Conservation (phyloP, 2,888 invertebrate species). For the Corythucha ciliata region DNA sequence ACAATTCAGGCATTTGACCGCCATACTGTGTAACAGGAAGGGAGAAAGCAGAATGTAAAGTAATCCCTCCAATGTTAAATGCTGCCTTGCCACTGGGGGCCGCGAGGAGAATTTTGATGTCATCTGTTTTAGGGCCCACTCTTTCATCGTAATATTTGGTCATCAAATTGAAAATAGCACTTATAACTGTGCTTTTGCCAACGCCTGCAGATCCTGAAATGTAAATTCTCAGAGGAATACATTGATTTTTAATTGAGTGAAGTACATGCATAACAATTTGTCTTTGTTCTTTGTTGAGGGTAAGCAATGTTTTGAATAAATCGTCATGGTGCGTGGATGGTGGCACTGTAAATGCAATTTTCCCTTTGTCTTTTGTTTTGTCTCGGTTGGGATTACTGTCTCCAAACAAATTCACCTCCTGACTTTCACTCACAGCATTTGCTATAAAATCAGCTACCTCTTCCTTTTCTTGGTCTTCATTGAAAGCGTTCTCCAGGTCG, state of each 20-base stretch:
- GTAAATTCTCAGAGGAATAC: too few relatives aligned
- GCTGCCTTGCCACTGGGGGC: slow-evolving; percentile 23
- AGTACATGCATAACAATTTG: too few relatives aligned
- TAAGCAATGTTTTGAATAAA: too few relatives aligned
- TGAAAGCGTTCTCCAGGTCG: neutral
- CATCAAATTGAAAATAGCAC: neutral
- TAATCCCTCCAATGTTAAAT: slow-evolving; percentile 20
- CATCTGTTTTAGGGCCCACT: slow-evolving; percentile 1
- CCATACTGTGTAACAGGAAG: slow-evolving; percentile 9
- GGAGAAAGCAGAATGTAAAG: slow-evolving; percentile 6
- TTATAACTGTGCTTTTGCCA: slow-evolving; percentile 1
- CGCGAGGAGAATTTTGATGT: slow-evolving; percentile 15
- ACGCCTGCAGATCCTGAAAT: neutral
- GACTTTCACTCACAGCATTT: too few relatives aligned
- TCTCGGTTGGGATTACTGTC: too few relatives aligned
- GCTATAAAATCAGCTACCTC: too few relatives aligned
- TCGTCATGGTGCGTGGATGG: too few relatives aligned
- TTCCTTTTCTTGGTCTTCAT: neutral
- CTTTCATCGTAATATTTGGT: neutral
- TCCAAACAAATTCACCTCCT: too few relatives aligned
- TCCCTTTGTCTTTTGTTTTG: neutral
- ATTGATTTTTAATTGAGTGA: too few relatives aligned
- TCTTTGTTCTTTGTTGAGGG: neutral
- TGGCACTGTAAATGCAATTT: too few relatives aligned
- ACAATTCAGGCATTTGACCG: slow-evolving; percentile 8